Evolutionary conservation across 2,888 invertebrate genomes (phyloP), one percentile per base, ranked within the genome.

Genomic region (Acrocyrtus sp.): DNA sequence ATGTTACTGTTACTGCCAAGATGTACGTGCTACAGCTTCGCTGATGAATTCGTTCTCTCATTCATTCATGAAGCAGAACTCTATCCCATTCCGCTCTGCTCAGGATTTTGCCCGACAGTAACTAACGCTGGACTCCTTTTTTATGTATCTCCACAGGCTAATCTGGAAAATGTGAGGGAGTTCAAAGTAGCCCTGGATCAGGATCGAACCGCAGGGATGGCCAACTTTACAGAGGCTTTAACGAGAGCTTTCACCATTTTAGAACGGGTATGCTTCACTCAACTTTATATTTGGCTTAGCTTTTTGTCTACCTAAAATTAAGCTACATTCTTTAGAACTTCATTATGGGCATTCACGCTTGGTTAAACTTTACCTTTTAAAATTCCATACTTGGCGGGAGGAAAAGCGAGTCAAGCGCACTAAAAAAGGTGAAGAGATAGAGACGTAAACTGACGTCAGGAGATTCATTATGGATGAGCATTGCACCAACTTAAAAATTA

Each of bases 211-310:
- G 88, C 89, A 65, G 92, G 92, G 15, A 90, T 93, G 83, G 95
- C 97, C 0, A 92, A 96, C 84, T 89, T 97, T 74, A 91, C 92
- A 1, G 85, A 86, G 65, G 98, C 96, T 12, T 90, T 97, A 80
- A 89, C 87, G 21, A 88, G 88, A 82, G 97, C 97, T 10, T 98
- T 98, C 85, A 87, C 89, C 72, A 87, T 96, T 15, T 86, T 98
- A 17, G 88, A 89, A 83, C 86, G 87, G 85, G 94, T 93, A 85
- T 53, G 61, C n/a, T n/a, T n/a, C n/a, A n/a, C n/a, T n/a, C n/a
- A n/a, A n/a, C n/a, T n/a, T n/a, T n/a, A n/a, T n/a, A n/a, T n/a
- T n/a, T n/a, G n/a, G n/a, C n/a, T n/a, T n/a, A n/a, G n/a, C n/a
- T n/a, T n/a, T n/a, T 29, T 2, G 10, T 3, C 15, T 15, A 34